These are phyloP conservation scores for Acholoe squamosa DNA, from an alignment of 2,888 invertebrate genomes.

Conservation along the genomic window DNA sequence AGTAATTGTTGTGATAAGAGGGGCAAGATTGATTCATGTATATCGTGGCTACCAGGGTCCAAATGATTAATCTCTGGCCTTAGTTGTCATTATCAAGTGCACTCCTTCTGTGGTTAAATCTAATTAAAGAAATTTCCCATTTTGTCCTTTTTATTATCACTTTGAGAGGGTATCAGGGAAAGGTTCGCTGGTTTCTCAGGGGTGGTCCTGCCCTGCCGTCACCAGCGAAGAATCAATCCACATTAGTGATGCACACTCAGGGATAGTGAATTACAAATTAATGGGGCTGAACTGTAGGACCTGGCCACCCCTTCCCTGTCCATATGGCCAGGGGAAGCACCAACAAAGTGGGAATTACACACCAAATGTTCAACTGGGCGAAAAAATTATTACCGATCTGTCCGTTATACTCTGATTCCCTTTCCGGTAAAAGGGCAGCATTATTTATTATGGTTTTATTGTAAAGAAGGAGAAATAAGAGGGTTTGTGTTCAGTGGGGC, in stretches of 20 bases:
- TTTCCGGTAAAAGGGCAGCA: too few species aligned
- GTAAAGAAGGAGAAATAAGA: too few species aligned
- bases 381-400: background rate
- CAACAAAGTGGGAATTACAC: slow-evolving; percentile 8
- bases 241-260: background rate
- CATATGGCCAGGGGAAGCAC: background rate
- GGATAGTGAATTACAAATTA: background rate
- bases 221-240: background rate
- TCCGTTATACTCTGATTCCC: background rate
- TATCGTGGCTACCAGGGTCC: too few species aligned
- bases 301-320: background rate
- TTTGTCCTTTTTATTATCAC: background rate
- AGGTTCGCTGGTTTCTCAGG: background rate
- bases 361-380: slow-evolving; percentile 9
- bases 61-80: background rate
- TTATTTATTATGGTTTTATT: too few species aligned
- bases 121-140: background rate
- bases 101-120: too few species aligned
- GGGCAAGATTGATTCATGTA: background rate
- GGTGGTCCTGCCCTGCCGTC: background rate
- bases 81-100: background rate
- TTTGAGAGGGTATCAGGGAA: background rate
- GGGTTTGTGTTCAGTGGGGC: too few species aligned
- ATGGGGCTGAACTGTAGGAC: background rate
- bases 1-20: background rate